phyloP scores from a whole-genome alignment of 2,113 vertebrate genomes.

The Herpailurus yagouaroundi region DNA sequence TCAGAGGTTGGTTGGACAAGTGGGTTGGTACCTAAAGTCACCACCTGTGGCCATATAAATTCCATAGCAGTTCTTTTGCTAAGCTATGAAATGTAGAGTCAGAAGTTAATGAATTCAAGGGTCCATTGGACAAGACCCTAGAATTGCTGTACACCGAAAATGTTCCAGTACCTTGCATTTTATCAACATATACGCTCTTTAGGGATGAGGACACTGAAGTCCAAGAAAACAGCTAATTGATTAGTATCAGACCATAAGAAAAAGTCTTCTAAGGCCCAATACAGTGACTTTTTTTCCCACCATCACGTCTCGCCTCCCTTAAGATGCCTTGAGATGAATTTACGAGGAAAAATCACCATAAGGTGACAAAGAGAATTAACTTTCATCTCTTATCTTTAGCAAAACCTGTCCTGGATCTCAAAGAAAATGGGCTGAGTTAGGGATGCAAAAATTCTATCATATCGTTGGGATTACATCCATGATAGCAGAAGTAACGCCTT shows the following conservation, averaged over 20 bases:
- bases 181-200: not conserved
- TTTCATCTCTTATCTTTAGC: not conserved
- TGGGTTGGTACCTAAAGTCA: not conserved
- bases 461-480: not conserved
- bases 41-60: not conserved
- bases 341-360: not conserved
- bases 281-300: not conserved
- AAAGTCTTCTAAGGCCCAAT: not conserved
- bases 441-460: not conserved
- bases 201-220: not conserved
- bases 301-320: not conserved
- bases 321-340: not conserved
- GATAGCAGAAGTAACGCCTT: not conserved
- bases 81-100: not conserved
- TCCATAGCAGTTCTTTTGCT: not conserved
- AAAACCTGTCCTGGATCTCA: not conserved
- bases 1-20: not conserved
- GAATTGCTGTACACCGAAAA: not conserved
- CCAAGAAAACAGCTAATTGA: not conserved
- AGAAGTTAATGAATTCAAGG: not conserved
- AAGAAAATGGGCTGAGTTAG: not conserved
- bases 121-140: not conserved
- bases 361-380: not conserved
- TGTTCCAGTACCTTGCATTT: not conserved
- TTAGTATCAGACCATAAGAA: not conserved